These are phyloP conservation scores for Cichlasoma orientale DNA, from an alignment of 2,797 vertebrate species.

Conservation along the genomic window DNA sequence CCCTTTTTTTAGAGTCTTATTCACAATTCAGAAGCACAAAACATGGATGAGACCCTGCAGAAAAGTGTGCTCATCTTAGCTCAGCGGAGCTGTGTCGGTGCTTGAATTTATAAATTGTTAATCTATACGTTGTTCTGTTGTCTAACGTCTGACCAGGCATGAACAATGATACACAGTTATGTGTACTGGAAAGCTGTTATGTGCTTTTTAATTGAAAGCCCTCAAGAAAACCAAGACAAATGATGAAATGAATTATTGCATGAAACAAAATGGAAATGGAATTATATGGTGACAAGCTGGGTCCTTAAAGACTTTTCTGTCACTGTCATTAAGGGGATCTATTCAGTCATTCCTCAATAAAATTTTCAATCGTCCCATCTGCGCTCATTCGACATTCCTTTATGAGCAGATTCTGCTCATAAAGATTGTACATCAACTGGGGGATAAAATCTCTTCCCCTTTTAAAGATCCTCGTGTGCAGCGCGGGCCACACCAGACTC, in stretches of 20 bases:
- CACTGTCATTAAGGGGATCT: conserved; percentile 22
- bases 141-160: conserved; percentile 31
- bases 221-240: conserved; percentile 12
- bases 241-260: conserved; percentile 30
- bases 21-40: conserved; percentile 12
- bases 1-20: conserved; percentile 20
- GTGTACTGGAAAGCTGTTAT: conserved; percentile 11
- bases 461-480: conserved; percentile 21
- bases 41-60: neutral
- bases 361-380: conserved; percentile 58
- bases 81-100: neutral
- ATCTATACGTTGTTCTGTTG: conserved; percentile 35
- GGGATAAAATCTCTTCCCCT: conserved; percentile 37
- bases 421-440: conserved; percentile 42
- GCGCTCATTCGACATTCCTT: conserved; percentile 46
- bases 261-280: conserved; percentile 27
- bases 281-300: neutral
- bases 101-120: conserved; percentile 45
- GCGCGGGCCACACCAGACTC: conserved; percentile 11
- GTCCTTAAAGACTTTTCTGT: conserved; percentile 14
- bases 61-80: conserved; percentile 21
- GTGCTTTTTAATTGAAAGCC: conserved; percentile 41
- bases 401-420: conserved; percentile 50
- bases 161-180: neutral
- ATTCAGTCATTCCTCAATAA: conserved; percentile 52